Conservation (phyloP, 30 jellyfish, hydroid and myxozoan genomes). For the Phacellophora camtschatica region DNA sequence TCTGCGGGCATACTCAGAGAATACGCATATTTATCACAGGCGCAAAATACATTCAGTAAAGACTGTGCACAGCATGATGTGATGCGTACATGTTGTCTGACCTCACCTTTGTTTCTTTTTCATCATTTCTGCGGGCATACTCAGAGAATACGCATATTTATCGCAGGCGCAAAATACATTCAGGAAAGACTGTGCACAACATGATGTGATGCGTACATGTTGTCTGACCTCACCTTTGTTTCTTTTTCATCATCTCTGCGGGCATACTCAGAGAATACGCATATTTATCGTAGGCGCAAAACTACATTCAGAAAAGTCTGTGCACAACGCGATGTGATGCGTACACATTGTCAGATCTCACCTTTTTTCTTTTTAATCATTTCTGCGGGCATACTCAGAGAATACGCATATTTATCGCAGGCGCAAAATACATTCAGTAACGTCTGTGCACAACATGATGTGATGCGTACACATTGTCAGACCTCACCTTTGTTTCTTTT, state of each 20-base stretch:
- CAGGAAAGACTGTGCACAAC: too few relatives aligned
- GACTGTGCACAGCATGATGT: not conserved
- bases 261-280: too few relatives aligned
- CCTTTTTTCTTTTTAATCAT: conserved; percentile 55
- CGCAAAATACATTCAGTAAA: not conserved
- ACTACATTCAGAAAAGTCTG: too few relatives aligned
- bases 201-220: not conserved
- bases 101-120: conserved; percentile 42
- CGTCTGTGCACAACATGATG: not conserved
- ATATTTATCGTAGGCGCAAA: not conserved
- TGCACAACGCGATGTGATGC: not conserved
- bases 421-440: not conserved
- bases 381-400: too few relatives aligned
- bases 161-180: not conserved
- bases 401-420: not conserved
- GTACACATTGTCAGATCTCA: not conserved
- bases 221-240: conserved; percentile 11
- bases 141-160: too few relatives aligned
- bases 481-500: conserved; percentile 35
- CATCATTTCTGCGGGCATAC: too few relatives aligned
- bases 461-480: not conserved
- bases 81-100: not conserved
- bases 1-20: too few relatives aligned
- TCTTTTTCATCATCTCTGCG: too few relatives aligned
- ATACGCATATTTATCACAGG: not conserved